Evolutionary conservation across 2,888 invertebrate genomes (phyloP), one percentile per base, ranked within the genome.

Genomic region (Apodemia zela): DNA sequence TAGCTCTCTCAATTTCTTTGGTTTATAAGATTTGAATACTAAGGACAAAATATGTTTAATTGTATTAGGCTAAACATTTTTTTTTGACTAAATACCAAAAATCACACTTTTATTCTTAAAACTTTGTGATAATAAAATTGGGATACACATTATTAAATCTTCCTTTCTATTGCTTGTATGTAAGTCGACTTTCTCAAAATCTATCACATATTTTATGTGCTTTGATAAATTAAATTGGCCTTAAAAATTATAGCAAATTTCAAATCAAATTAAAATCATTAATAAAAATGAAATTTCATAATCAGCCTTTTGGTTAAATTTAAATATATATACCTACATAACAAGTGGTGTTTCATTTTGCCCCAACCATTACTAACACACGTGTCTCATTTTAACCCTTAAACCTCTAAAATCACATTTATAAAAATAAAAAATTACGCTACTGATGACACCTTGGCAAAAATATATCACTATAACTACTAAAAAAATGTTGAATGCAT

Each of bases 391-490:
- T 17, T n/a, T 51, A 51, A 51, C 51, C 51, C 51, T 51, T 51
- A 51, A 51, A 51, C 51, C 51, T 21, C 51, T 59, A 59, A 59
- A 59, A 59, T 59, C 59, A 59, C 59, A 59, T 59, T 59, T 35
- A 59, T 35, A 58, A 21, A 18, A 58, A 21, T 51, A 51, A 51
- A 51, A 51, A 18, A 51, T 2, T 51, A 51, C 11, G n/a, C 51
- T 51, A 51, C 51, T 51, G 51, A 51, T 51, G 51, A 51, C 51
- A 51, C 51, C 51, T 51, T 51, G 17, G 51, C 51, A 51, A 51
- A 49, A 17, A 49, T 17, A 51, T 51, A 51, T 21, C 21, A 38
- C 38, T 38, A 38, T 18, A 49, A 49, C 18, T n/a, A 45, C n/a
- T 45, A 45, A 45, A 15, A 45, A n/a, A n/a, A 45, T 15, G 7